Evolutionary conservation across 2,113 vertebrate species (phyloP).

Genomic region (Myodes glareolus): DNA sequence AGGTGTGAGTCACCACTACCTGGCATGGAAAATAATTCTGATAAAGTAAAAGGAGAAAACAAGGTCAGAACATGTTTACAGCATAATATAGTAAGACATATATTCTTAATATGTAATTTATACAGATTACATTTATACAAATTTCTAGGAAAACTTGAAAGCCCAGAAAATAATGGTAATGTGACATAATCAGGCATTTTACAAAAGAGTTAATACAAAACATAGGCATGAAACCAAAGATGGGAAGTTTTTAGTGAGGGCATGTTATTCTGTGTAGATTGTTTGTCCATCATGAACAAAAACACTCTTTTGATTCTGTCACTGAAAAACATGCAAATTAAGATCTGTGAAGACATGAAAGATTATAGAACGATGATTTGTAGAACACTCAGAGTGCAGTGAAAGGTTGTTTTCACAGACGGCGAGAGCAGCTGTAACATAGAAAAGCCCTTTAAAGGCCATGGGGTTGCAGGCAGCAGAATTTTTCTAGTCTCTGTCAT

Average conservation of each 20-base stretch:
- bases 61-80: background rate
- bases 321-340: background rate
- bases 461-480: background rate
- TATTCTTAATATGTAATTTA: background rate
- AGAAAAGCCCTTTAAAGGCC: constrained; percentile 7
- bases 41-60: background rate
- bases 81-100: background rate
- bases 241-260: background rate
- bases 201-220: background rate
- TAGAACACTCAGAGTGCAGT: background rate
- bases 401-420: background rate
- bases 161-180: constrained; percentile 6
- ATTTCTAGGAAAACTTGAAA: constrained; percentile 12
- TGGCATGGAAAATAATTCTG: background rate
- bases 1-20: too few relatives aligned
- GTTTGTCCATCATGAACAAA: background rate
- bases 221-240: background rate
- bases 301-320: background rate
- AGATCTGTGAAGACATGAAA: background rate
- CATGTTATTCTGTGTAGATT: background rate
- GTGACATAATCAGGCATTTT: background rate
- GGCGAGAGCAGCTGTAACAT: too few relatives aligned
- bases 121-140: background rate
- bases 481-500: constrained; percentile 9
- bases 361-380: constrained; percentile 20